phyloP scores from a whole-genome alignment of 2,113 vertebrate species.

The Nothoprocta perdicaria region DNA sequence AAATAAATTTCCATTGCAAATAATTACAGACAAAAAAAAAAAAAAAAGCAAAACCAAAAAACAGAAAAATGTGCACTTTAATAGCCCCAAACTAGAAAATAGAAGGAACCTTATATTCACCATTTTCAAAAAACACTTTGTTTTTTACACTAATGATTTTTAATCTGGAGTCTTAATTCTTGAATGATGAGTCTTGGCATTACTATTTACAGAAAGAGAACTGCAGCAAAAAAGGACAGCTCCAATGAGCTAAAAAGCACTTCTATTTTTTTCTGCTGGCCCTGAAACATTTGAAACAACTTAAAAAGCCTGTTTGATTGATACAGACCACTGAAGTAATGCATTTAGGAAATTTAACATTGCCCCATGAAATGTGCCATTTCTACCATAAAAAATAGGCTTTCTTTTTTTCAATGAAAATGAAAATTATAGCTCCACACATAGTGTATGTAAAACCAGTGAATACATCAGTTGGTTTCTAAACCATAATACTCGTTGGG shows the following conservation, averaged over 20 bases:
- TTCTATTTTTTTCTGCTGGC: conserved; percentile 7
- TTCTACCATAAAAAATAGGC: background rate
- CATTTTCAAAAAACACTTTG: background rate
- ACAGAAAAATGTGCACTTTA: background rate
- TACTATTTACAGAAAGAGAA: background rate
- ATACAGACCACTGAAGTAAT: conserved; percentile 12
- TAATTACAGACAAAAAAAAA: background rate
- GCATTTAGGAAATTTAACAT: conserved; percentile 21
- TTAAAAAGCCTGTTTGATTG: conserved; percentile 26
- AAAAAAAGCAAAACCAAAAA: background rate
- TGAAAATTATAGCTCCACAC: background rate
- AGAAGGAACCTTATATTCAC: background rate
- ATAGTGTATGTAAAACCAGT: background rate
- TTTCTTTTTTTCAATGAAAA: conserved; percentile 35
- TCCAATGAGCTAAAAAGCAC: conserved; percentile 9
- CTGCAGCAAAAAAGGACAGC: background rate
- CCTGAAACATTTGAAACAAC: background rate
- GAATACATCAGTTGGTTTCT: conserved; percentile 1
- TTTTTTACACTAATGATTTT: background rate
- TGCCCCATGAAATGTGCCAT: background rate
- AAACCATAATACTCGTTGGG: background rate
- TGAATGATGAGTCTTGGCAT: background rate
- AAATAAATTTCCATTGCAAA: background rate
- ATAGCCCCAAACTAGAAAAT: background rate
- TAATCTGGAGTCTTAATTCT: background rate